These are phyloP conservation scores for Geothlypis trichas DNA, from an alignment of 2,113 vertebrate species.

Conservation along the genomic window DNA sequence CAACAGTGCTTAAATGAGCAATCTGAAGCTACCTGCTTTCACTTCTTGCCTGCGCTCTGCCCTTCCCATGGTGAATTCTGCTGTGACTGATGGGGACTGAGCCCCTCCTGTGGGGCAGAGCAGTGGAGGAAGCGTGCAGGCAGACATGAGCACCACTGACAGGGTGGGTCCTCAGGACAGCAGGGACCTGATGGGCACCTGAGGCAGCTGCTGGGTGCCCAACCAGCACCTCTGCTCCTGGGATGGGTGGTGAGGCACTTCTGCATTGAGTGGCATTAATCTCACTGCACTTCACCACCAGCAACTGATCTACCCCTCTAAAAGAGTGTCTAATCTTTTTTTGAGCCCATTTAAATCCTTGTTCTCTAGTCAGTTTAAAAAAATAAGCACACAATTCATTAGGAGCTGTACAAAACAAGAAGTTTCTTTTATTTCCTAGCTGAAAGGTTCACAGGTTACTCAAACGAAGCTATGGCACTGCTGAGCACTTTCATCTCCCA, in stretches of 20 bases:
- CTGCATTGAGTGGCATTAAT: neutral
- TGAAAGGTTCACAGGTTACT: neutral
- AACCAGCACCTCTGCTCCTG: neutral
- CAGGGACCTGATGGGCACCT: neutral
- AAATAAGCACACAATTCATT: neutral
- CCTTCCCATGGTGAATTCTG: neutral
- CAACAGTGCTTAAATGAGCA: neutral
- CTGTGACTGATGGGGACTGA: neutral
- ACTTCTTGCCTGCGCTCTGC: neutral
- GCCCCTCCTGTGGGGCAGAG: neutral
- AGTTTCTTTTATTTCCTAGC: neutral
- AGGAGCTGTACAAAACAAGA: neutral
- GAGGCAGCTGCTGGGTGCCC: neutral
- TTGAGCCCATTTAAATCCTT: neutral
- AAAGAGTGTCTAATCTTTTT: neutral
- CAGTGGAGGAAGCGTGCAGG: neutral
- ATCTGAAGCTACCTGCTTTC: neutral
- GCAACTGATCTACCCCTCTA: neutral
- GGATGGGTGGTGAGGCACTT: neutral
- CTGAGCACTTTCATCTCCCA: neutral
- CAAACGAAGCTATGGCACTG: neutral
- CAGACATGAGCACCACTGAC: rapidly evolving
- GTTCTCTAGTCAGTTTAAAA: neutral
- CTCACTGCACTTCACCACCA: neutral
- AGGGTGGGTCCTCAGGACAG: neutral